Evolutionary conservation across 2,113 vertebrate species (phyloP).

Genomic region (Lynx canadensis): DNA sequence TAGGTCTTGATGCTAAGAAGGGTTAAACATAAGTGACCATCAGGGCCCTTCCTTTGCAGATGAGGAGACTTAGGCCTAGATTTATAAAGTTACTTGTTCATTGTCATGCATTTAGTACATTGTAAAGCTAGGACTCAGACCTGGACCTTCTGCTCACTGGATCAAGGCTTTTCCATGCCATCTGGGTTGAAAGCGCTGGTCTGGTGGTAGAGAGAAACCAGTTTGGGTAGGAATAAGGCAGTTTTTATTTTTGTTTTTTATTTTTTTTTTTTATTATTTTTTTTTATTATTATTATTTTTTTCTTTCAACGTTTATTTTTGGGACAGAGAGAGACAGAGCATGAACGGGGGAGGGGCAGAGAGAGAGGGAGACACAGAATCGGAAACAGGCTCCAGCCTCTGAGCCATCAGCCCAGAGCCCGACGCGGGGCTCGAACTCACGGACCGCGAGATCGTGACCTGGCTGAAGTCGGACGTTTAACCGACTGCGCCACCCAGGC

Average conservation of each 20-base stretch:
- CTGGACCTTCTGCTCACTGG: not conserved
- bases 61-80: constrained; percentile 3
- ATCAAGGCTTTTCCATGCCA: not conserved
- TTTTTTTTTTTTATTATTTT: too few species aligned
- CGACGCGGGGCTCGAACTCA: too few species aligned
- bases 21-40: constrained; percentile 17
- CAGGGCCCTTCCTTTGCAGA: not conserved
- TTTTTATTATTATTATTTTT: too few species aligned
- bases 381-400: too few species aligned
- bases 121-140: constrained; percentile 33
- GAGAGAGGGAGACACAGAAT: too few species aligned
- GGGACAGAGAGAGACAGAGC: too few species aligned
- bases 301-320: too few species aligned
- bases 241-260: constrained; percentile 56
- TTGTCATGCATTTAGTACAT: not conserved
- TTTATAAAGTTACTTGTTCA: constrained; percentile 38
- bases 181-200: constrained; percentile 17
- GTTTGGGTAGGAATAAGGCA: constrained; percentile 16
- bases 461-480: too few species aligned
- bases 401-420: too few species aligned
- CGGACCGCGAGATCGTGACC: too few species aligned
- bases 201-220: constrained; percentile 3
- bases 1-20: constrained; percentile 30
- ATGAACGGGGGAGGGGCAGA: too few species aligned
- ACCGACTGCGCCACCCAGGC: too few species aligned